phyloP scores from a whole-genome alignment of 2,113 vertebrate species.

The Hippopotamus amphibius region DNA sequence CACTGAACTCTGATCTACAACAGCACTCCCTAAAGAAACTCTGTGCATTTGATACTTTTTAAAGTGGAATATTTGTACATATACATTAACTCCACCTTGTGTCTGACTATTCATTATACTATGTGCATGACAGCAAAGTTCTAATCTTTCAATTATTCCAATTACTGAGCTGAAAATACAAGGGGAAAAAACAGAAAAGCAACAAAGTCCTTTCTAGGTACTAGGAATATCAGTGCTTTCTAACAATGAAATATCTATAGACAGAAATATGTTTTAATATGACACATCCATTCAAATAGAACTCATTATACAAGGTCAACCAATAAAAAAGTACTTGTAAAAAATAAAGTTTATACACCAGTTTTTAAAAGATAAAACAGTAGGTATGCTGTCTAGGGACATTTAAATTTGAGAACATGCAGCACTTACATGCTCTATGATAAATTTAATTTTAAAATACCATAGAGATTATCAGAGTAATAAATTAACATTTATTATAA shows the following conservation, averaged over 20 bases:
- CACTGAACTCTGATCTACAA: background rate
- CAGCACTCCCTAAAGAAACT: background rate
- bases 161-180: conserved; percentile 18
- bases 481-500: conserved; percentile 76
- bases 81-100: conserved; percentile 4
- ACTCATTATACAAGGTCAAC: background rate
- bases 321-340: background rate
- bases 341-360: background rate
- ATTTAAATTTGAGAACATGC: conserved; percentile 63
- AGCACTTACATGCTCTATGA: conserved; percentile 65
- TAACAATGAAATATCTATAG: background rate
- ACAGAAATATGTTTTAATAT: background rate
- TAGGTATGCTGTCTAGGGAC: conserved; percentile 31
- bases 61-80: background rate
- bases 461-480: conserved; percentile 72
- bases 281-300: background rate
- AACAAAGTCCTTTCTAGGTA: background rate
- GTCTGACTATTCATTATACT: background rate
- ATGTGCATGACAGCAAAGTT: background rate
- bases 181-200: background rate
- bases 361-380: conserved; percentile 34
- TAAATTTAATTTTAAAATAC: conserved; percentile 80
- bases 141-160: background rate
- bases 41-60: background rate
- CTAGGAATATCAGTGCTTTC: background rate